phyloP scores from a whole-genome alignment of 2,113 vertebrate genomes.

The Corynorhinus townsendii region DNA sequence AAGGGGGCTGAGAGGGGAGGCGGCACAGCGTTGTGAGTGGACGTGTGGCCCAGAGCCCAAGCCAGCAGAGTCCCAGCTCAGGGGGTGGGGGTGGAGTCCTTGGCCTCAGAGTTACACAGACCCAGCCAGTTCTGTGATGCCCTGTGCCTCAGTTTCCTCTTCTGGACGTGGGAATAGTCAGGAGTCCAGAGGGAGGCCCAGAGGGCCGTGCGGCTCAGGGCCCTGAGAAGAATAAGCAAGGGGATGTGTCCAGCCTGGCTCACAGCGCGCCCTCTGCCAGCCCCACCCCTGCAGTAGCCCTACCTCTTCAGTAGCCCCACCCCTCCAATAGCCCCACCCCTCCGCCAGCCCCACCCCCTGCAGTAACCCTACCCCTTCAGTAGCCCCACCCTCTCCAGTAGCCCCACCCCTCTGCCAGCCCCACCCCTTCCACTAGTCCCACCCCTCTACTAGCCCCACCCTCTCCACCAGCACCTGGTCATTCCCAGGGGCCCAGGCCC shows the following conservation, averaged over 20 bases:
- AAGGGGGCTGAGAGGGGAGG: background rate
- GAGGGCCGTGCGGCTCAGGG: background rate
- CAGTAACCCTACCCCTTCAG: too few relatives aligned
- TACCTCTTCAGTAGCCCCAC: too few relatives aligned
- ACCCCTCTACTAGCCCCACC: background rate
- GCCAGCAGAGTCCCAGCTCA: background rate
- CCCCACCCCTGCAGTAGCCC: too few relatives aligned
- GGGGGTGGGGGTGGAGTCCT: background rate
- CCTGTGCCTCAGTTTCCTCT: background rate
- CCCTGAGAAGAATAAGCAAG: background rate
- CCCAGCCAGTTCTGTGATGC: background rate
- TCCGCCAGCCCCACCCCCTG: too few relatives aligned
- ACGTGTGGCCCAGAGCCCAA: background rate
- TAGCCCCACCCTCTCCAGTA: too few relatives aligned
- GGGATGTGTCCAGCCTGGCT: background rate
- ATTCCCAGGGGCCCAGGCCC: background rate
- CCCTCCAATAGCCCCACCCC: too few relatives aligned
- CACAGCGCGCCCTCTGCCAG: too few relatives aligned
- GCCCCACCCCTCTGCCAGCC: too few relatives aligned
- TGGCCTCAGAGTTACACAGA: background rate
- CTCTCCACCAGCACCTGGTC: background rate
- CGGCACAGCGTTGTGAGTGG: background rate
- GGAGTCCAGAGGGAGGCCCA: fast-evolving
- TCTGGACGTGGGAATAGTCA: background rate
- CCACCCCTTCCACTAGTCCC: too few relatives aligned